These are phyloP conservation scores for Melieria picta DNA, from an alignment of 2,888 invertebrate species.

Conservation along the genomic window DNA sequence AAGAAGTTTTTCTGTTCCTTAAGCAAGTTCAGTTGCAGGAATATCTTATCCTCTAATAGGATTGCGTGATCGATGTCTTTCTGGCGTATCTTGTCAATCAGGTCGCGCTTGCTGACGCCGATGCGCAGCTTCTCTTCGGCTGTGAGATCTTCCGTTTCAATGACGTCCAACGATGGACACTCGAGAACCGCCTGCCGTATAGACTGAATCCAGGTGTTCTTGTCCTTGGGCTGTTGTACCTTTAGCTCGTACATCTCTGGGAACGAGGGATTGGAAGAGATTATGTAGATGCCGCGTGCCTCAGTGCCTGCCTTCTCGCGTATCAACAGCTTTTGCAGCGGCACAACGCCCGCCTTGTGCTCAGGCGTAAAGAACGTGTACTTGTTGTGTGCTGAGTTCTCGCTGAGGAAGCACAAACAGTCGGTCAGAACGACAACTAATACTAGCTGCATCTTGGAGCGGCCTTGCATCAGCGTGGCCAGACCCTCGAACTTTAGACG, in stretches of 20 bases:
- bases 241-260: conserved; percentile 98
- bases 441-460: conserved; percentile 89
- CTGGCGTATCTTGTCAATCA: conserved; percentile 82
- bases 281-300: conserved; percentile 88
- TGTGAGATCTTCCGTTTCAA: conserved; percentile 77
- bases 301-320: conserved; percentile 94
- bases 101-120: conserved; percentile 61
- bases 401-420: conserved; percentile 89
- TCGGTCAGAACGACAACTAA: conserved; percentile 91
- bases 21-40: conserved; percentile 80
- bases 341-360: conserved; percentile 94
- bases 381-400: conserved; percentile 88
- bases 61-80: conserved; percentile 89
- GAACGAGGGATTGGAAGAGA: conserved; percentile 88
- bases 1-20: conserved; percentile 71
- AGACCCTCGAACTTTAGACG: conserved; percentile 89
- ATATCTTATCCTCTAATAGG: conserved; percentile 89
- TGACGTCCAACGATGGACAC: conserved; percentile 81
- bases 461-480: conserved; percentile 88
- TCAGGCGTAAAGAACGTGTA: conserved; percentile 93
- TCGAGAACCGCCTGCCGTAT: conserved; percentile 84
- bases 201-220: conserved; percentile 88
- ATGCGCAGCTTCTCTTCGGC: conserved; percentile 80
- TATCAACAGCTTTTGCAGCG: conserved; percentile 89
- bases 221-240: conserved; percentile 87